A percentile compares a stretch with the other conserved stretches of the same genome.
Conservation (phyloP, 2,113 vertebrate genomes). For the Tautogolabrus adspersus region DNA sequence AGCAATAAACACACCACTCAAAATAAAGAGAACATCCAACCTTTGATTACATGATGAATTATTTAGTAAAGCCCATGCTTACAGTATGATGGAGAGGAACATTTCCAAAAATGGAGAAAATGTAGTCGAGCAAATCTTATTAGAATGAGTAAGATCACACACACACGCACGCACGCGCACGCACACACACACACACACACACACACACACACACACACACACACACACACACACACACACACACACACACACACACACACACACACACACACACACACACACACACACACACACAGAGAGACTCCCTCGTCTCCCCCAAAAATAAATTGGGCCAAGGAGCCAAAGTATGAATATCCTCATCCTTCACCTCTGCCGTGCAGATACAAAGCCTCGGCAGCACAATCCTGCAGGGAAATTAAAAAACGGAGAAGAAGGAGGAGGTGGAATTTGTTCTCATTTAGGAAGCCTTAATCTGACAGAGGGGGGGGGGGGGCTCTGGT, state of each 20-base stretch:
- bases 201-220: conserved; percentile 12
- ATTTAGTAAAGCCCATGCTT: not conserved
- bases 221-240: conserved; percentile 6
- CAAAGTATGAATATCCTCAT: conserved; percentile 56
- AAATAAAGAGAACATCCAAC: conserved; percentile 23
- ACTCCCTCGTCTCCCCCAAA: conserved; percentile 3
- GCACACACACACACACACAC: conserved; percentile 1
- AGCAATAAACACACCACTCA: conserved; percentile 5
- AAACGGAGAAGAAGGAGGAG: conserved; percentile 55
- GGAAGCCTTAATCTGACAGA: conserved; percentile 66
- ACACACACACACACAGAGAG: conserved; percentile 10
- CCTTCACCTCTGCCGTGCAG: conserved; percentile 63
- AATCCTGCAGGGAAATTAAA: conserved; percentile 78
- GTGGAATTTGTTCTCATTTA: conserved; percentile 76
- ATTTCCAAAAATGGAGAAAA: conserved; percentile 12
- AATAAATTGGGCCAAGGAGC: conserved; percentile 65
- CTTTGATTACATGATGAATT: not conserved
- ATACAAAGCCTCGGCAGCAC: conserved; percentile 43
- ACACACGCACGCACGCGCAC: too few relatives aligned
- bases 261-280: conserved; percentile 6
- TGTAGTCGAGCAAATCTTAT: conserved; percentile 36
- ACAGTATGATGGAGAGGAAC: not conserved
- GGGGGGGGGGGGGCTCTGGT: conserved; percentile 7
- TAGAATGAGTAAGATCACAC: conserved; percentile 21
- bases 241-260: conserved; percentile 6